Base-by-base conservation (phyloP, 2,888 invertebrate genomes). In the Elegia similella region DNA sequence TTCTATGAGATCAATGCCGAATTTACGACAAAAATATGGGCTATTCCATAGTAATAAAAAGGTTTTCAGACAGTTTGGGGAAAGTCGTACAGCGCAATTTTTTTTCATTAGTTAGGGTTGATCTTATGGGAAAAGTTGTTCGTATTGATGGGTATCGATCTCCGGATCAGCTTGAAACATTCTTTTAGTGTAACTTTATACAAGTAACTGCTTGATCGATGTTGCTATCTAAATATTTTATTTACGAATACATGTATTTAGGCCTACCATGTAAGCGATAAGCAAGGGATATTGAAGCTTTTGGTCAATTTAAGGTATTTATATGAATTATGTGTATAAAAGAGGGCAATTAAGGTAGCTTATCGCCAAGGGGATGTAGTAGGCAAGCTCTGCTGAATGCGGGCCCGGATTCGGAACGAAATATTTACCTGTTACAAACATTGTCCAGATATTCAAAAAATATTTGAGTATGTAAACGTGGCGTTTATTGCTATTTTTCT, bases 351-450 rank as follows among this genome's bases (percentile, higher is more conserved):
- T 52, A 52, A 43, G 32, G 17, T 44, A 43, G 42, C 52, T 52
- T 30, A 44, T 56, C 56, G 42, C 42, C 17, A 17, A 32, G 44
- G 46, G 42, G 52, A 29, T 42, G 38, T 30, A 16, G 43, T 55
- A 32, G 44, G 56, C 15, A 38, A 42, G 29, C 50, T 55, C 30
- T 52, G 58, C 42, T 16, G 16, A 50, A 60, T 56, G 53, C 52
- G 46, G 48, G 59, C 55, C 57, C 42, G 55, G 48, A 59, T 61
- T 59, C 55, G 55, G 48, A 57, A 44, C 59, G 61, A 57, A 60
- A 62, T 68, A 66, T 70, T 74, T 70, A 70, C 70, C 61, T 70
- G 63, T 67, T 67, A 64, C 69, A 69, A 64, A 61, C 60, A 65
- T 47, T 55, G 54, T 34, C 17, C 16, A 10, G 12, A 34, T 52